Evolutionary conservation across 2,113 vertebrate species (phyloP).

Genomic region (Brienomyrus longianalis): DNA sequence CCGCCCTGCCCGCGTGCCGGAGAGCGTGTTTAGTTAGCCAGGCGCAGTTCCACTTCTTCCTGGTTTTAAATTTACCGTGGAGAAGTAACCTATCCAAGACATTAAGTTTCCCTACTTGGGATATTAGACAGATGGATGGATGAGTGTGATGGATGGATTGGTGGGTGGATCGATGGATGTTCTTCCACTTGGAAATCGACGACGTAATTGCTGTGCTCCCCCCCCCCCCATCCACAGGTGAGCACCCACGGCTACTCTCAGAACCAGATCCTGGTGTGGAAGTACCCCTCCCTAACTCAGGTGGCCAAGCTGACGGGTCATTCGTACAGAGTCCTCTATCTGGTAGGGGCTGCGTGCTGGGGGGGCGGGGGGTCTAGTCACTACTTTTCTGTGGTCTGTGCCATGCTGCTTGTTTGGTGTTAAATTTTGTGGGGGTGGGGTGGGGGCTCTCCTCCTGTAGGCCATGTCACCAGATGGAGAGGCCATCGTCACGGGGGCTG

Average conservation of each 20-base stretch:
- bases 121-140: not conserved
- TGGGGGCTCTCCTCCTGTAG: slow-evolving; percentile 46
- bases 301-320: slow-evolving; percentile 96
- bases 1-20: no score
- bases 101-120: no score
- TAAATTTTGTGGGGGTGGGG: not conserved
- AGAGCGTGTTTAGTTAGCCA: not conserved
- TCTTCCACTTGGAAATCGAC: not conserved
- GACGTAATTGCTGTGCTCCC: not conserved
- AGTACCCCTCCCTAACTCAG: slow-evolving; percentile 93
- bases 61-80: not conserved
- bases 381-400: not conserved
- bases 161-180: not conserved
- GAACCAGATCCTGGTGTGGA: slow-evolving; percentile 99
- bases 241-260: slow-evolving; percentile 97
- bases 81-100: not conserved
- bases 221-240: slow-evolving; percentile 60
- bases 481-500: slow-evolving; percentile 94
- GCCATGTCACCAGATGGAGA: slow-evolving; percentile 99
- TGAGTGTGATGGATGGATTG: not conserved
- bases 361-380: no score
- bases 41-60: not conserved
- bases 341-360: slow-evolving; percentile 62
- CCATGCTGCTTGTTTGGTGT: not conserved
- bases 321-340: slow-evolving; percentile 89